Percentiles rank a stretch among this genome's conserved stretches.
Evolutionary conservation across 92 coral and sea anemone genomes (phyloP).

Genomic region (Parazoanthus darwini): DNA sequence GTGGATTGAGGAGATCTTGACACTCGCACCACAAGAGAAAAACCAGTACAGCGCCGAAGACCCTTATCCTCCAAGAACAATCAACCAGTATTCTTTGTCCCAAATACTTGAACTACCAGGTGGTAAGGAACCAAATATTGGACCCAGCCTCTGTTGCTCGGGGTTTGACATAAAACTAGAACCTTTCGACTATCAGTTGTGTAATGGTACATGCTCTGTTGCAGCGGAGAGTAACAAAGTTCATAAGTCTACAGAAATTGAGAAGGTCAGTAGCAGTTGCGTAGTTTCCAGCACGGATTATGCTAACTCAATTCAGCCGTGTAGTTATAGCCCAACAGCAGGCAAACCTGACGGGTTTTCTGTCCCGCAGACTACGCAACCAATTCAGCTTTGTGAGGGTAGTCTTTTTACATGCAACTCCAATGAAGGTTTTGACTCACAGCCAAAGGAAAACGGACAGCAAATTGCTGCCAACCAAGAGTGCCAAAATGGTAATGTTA

Average conservation of each 20-base stretch:
- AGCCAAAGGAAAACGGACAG: not conserved
- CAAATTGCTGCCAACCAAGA: not conserved
- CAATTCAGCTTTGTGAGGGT: not conserved
- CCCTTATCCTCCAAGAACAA: constrained; percentile 13
- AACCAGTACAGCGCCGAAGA: not conserved
- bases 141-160: constrained; percentile 16
- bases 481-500: not conserved
- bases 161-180: constrained; percentile 33
- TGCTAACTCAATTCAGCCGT: not conserved
- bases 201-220: not conserved
- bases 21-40: constrained; percentile 26
- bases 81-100: constrained; percentile 34
- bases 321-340: not conserved
- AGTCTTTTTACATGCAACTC: not conserved
- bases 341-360: not conserved
- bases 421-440: not conserved
- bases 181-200: not conserved
- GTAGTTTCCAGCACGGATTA: not conserved
- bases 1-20: constrained; percentile 37
- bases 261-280: not conserved
- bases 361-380: not conserved
- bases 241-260: not conserved
- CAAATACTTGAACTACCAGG: constrained; percentile 30
- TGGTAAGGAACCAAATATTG: constrained; percentile 13
- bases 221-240: not conserved